Evolutionary conservation across 2,888 invertebrate genomes (phyloP), one percentile per base, ranked within the genome.

Genomic region (Lasioglossum pauxillum): DNA sequence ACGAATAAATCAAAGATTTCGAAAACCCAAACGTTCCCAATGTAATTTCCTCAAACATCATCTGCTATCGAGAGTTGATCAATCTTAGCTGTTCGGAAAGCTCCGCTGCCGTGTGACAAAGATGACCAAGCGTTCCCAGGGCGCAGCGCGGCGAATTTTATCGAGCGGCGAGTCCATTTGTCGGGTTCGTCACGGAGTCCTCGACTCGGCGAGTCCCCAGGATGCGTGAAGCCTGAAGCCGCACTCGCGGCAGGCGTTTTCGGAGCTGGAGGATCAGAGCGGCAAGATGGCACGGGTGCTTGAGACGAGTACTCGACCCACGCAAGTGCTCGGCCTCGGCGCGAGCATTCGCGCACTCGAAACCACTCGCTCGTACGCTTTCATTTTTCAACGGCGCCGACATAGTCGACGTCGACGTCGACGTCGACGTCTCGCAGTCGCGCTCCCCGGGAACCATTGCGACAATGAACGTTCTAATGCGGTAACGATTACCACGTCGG

Each of bases 271-370:
- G 84, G 88, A 88, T 84, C 87, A 82, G 79, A 53, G 53, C 67
- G 64, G 46, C 67, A 83, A 80, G 78, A 73, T 82, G 82, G 60
- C 74, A 86, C 73, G 73, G 87, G 82, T 76, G 81, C 90, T 90
- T 75, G 89, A 90, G 90, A 90, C 91, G 88, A 89, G 64, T 78
- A 80, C 90, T 90, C 85, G 85, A 90, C 75, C 86, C 78, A 73
- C 64, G 86, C 82, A 57, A 82, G 82, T 78, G 78, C 85, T 84
- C 86, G 75, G 60, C 72, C 75, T 41, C 81, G 84, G 83, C 64
- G 83, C 88, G 90, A 86, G 80, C 80, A 71, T 88, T 88, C 86
- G 82, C 86, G 84, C 86, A 83, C 85, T 90, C 87, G 80, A 87
- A 85, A 88, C 67, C 85, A 84, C 88, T 90, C 88, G 83, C 83